Evolutionary conservation across 2,797 vertebrate genomes (phyloP), one percentile per base, ranked within the genome.

Genomic region (Lacerta bilineata): DNA sequence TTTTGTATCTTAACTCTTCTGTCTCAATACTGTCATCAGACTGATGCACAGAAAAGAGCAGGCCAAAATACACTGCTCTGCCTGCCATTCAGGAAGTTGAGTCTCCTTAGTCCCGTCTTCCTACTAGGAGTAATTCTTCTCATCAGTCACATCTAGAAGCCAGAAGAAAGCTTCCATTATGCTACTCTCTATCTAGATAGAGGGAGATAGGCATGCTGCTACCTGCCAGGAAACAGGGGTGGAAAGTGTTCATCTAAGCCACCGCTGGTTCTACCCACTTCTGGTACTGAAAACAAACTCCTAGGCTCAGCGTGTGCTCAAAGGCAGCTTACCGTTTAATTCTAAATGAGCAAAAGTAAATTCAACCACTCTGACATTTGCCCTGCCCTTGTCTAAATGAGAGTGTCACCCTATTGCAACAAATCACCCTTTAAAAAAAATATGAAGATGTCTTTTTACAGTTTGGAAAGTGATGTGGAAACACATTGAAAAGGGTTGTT

Each of bases 31-130:
- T 59, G 23, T 20, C 75, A 59, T 75, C 55, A 75, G 46, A 75
- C 7, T 25, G n/a, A 72, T 29, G 74, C 74, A 55, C 4, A 59
- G 72, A 86, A 55, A 86, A 68, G 29, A 85, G 7, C 81, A 46
- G 41, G 25, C 36, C 71, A 76, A 33, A 55, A 13, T 72, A 41
- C 13, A 87, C 20, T n/a, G 36, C 27, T 61, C 41, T 11, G 50
- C 7, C 7, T 80, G 25, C 39, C 90, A 68, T 80, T 83, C 83
- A 82, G 88, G 25, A 46, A 82, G 13, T 80, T 79, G 27, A 18
- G 8, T 2, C 2, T 72, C 71, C 17, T 81, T 41, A 76, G 83
- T 8, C 74, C 80, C 27, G 69, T 55, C 29, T 50, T 83, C 41
- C 69, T 83, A 3, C 9, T 27, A 27, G 23, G 5, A 59, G 8